phyloP scores from a whole-genome alignment of 2,113 vertebrate genomes.

The Ornithorhynchus anatinus region DNA sequence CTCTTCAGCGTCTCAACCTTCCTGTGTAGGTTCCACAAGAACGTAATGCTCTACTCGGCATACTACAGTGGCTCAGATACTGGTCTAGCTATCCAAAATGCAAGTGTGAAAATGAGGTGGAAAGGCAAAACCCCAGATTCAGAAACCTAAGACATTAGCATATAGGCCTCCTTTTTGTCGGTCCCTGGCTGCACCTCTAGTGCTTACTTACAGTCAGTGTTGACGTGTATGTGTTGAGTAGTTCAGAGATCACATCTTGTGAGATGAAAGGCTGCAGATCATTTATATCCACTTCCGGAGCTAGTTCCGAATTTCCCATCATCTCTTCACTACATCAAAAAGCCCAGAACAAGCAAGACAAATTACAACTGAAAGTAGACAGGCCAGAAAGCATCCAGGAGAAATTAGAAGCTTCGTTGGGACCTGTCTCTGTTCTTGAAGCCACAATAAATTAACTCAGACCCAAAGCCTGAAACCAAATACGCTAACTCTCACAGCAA shows the following conservation, averaged over 20 bases:
- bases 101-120: too few species aligned
- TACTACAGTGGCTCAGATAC: too few species aligned
- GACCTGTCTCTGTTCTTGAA: too few species aligned
- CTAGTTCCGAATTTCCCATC: conserved; percentile 92
- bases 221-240: conserved; percentile 89
- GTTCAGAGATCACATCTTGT: conserved; percentile 81
- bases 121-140: background rate
- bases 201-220: conserved; percentile 88
- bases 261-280: conserved; percentile 82
- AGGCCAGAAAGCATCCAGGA: background rate
- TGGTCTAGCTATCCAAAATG: too few species aligned
- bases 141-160: background rate
- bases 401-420: too few species aligned
- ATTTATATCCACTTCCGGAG: conserved; percentile 85
- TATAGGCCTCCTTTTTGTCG: background rate
- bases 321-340: conserved; percentile 80
- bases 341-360: background rate
- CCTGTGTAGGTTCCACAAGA: too few species aligned
- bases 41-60: too few species aligned
- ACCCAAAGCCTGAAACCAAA: too few species aligned
- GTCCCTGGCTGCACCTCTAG: background rate
- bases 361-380: background rate
- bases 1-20: too few species aligned
- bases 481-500: too few species aligned
- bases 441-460: too few species aligned